A percentile compares a stretch with the other conserved stretches of the same genome.
phyloP scores from a whole-genome alignment of 2,113 vertebrate species.

The Ameiurus melas region DNA sequence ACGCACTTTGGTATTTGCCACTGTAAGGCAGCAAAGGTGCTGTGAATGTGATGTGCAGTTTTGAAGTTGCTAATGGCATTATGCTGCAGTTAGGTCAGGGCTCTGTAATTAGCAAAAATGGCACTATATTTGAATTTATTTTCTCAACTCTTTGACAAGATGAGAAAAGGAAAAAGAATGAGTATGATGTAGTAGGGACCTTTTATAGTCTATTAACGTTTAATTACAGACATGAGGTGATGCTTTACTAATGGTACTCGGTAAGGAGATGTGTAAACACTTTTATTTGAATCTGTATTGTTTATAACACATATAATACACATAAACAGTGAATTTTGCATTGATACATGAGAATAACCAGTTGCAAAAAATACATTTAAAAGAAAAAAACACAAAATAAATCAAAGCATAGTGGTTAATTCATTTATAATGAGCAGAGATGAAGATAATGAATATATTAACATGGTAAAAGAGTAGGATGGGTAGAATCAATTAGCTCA shows the following conservation, averaged over 20 bases:
- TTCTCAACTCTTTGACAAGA: not conserved
- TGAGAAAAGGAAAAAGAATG: not conserved
- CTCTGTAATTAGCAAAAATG: not conserved
- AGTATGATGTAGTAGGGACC: not conserved
- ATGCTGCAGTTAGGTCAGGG: not conserved
- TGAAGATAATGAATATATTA: conserved; percentile 27
- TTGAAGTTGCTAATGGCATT: not conserved
- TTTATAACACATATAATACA: too few species aligned
- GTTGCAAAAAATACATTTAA: not conserved
- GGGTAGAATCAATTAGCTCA: conserved; percentile 42
- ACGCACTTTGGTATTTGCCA: too few species aligned
- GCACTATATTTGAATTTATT: not conserved
- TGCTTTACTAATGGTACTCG: not conserved
- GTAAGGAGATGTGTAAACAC: not conserved
- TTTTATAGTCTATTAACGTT: not conserved
- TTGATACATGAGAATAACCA: too few species aligned
- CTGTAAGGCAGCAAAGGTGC: not conserved
- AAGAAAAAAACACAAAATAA: not conserved
- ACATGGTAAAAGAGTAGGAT: conserved; percentile 26
- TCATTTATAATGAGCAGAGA: conserved; percentile 32
- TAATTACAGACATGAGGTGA: not conserved
- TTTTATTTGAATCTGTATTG: not conserved
- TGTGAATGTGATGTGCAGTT: not conserved
- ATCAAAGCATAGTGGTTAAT: conserved; percentile 24
- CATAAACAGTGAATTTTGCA: not conserved